Evolutionary conservation across 2,797 vertebrate genomes (phyloP).

Genomic region (Xyrichtys novacula): DNA sequence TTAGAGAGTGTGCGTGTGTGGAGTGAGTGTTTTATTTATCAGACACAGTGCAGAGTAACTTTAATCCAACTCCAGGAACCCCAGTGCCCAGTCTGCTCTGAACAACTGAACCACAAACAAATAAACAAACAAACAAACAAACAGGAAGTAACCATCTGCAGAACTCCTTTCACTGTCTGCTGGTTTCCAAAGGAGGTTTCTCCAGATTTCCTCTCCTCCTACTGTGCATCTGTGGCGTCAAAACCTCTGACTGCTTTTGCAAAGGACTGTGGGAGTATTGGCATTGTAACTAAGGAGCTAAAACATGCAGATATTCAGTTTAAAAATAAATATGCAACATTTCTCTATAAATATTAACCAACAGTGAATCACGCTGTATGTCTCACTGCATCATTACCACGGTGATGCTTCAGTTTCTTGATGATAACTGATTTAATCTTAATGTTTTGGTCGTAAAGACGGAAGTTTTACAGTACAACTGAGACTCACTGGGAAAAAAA

Average conservation of each 20-base stretch:
- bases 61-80: not conserved
- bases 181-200: constrained; percentile 20
- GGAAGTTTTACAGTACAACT: no score
- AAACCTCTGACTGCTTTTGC: constrained; percentile 1
- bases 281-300: not conserved
- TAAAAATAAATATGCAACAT: no score
- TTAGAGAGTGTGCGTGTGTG: not conserved
- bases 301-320: no score
- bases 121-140: not conserved
- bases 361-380: no score
- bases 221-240: constrained; percentile 51
- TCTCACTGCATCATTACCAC: no score
- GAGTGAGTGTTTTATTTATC: constrained; percentile 8
- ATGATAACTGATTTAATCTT: no score
- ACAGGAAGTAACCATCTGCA: not conserved
- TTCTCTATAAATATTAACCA: no score
- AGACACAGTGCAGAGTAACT: constrained; percentile 15
- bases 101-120: not conserved
- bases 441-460: no score
- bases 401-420: no score
- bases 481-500: no score
- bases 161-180: constrained; percentile 7
- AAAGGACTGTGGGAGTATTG: constrained; percentile 27
- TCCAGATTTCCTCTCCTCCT: constrained; percentile 51
- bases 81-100: not conserved